Evolutionary conservation across 30 jellyfish, hydroid and myxozoan species (phyloP).

Genomic region (Aurelia aurita): DNA sequence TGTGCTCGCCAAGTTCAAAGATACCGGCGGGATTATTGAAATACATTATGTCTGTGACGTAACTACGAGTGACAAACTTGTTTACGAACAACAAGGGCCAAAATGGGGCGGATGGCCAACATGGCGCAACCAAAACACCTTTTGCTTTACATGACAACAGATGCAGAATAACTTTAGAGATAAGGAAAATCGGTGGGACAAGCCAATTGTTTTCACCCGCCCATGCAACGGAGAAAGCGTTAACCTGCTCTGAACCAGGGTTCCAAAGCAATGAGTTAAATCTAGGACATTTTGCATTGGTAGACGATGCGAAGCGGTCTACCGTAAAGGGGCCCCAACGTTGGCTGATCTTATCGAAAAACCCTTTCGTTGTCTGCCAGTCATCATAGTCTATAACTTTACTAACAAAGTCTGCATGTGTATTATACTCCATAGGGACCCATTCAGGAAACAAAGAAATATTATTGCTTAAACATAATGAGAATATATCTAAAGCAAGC

Average conservation of each 20-base stretch:
- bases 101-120: neutral
- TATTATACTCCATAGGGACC: neutral
- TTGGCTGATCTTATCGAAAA: neutral
- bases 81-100: neutral
- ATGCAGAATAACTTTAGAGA: neutral
- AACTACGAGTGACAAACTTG: neutral
- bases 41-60: neutral
- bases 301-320: neutral
- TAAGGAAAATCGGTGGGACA: neutral
- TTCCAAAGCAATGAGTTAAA: neutral
- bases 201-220: neutral
- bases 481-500: too few relatives aligned
- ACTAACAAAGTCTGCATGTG: neutral
- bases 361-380: neutral
- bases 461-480: neutral
- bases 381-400: neutral
- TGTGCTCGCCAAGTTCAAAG: too few relatives aligned
- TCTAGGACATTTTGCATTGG: neutral
- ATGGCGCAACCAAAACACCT: neutral
- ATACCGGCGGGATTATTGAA: too few relatives aligned
- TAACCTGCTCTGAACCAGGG: neutral
- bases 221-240: neutral
- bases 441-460: neutral
- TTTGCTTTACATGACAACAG: neutral
- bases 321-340: neutral